Evolutionary conservation across 2,888 invertebrate genomes (phyloP), one percentile per base, ranked within the genome.

Genomic region (Muscina levida): DNA sequence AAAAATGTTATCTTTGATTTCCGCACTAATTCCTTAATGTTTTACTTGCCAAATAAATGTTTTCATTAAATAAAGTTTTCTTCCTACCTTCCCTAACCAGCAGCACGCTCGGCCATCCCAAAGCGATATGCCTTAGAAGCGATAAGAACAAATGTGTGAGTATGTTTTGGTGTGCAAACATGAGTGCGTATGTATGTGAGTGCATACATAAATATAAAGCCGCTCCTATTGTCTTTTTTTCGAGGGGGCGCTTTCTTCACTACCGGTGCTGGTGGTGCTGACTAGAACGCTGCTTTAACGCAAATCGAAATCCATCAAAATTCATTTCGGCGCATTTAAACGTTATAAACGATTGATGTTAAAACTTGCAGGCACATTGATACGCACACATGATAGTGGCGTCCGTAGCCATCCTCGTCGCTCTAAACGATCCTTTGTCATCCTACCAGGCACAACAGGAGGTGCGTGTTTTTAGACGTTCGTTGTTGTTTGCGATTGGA

Each of bases 11-110:
- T 83, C 83, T 83, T 80, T 82, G 82, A 83, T 82, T 83, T 83
- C 80, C 78, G 80, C 73, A 82, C 80, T 81, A 83, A 83, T 83
- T 82, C 80, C 79, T 82, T 81, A 81, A 83, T 82, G 81, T 80
- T 82, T 75, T 68, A 81, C 78, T 78, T 77, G 79, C 73, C 76
- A 80, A 83, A 82, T 82, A 75, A 78, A 80, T 78, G 82, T 82
- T 78, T 82, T 82, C 80, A 82, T 78, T 78, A 72, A 80, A 67
- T 72, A 67, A 72, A 78, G 57, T 71, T 74, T 71, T 68, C 68
- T 44, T 79, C 62, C 42, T 68, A 19, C 62, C 11, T 13, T 56
- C 4, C 37, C 39, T n/a, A 44, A 19, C 51, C 67, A 31, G 39
- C 62, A 67, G 67, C 72, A 19, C 74, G 44, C 8, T 51, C 66